Percentiles rank a stretch among this genome's conserved stretches.
phyloP scores from a whole-genome alignment of 2,888 invertebrate species.

The Xanthia icteritia region DNA sequence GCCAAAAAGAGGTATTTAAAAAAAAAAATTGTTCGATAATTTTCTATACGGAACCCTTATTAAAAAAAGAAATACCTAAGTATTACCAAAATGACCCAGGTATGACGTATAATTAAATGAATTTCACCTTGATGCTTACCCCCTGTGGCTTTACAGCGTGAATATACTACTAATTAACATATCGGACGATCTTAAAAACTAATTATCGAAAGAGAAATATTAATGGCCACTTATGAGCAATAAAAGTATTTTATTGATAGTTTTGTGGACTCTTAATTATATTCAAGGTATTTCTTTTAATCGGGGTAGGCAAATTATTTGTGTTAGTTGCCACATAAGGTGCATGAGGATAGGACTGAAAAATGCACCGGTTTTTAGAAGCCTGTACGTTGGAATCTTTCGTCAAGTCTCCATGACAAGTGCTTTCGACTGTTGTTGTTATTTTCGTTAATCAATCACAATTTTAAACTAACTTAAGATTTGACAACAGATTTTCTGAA shows the following conservation, averaged over 20 bases:
- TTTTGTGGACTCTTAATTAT: slow-evolving; percentile 24
- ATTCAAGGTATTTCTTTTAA: slow-evolving; percentile 22
- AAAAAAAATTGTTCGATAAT: background rate
- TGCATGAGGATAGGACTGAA: background rate
- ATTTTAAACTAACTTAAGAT: background rate
- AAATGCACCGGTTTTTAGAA: background rate
- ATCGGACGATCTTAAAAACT: slow-evolving; percentile 42
- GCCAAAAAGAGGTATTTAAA: rapidly evolving
- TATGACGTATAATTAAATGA: slow-evolving; percentile 33
- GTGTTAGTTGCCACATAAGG: background rate
- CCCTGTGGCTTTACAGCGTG: slow-evolving; percentile 58
- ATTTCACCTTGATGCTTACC: slow-evolving; percentile 62
- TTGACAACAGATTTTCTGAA: background rate
- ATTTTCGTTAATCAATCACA: no score
- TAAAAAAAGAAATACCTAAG: background rate
- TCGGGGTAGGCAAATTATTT: background rate
- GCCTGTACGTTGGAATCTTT: background rate
- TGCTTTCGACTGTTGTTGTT: no score
- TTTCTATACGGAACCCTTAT: background rate
- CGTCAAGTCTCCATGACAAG: background rate
- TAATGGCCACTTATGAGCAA: slow-evolving; percentile 27
- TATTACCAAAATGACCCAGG: slow-evolving; percentile 5
- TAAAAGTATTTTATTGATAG: slow-evolving; percentile 48
- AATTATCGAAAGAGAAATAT: slow-evolving; percentile 55
- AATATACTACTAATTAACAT: slow-evolving; percentile 57